Conservation (phyloP, 2,113 vertebrate genomes). For the Atrichornis clamosus region DNA sequence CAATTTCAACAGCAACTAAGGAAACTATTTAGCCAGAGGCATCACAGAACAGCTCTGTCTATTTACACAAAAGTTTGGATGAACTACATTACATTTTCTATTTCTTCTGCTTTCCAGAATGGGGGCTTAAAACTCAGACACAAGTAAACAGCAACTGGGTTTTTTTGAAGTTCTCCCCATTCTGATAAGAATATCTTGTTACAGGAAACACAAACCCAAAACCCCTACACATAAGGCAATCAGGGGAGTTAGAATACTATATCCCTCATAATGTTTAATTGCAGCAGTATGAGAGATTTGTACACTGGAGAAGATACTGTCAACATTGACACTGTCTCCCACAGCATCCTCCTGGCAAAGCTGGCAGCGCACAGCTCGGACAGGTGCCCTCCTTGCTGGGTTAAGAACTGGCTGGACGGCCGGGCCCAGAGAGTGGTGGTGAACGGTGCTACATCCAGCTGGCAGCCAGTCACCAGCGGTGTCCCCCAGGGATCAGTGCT, state of each 20-base stretch:
- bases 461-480: no score
- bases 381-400: no score
- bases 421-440: no score
- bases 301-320: background rate
- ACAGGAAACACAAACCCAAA: background rate
- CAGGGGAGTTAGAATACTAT: background rate
- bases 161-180: background rate
- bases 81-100: background rate
- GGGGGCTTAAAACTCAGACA: background rate
- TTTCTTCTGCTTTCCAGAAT: background rate
- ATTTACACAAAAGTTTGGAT: background rate
- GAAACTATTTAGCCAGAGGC: conserved; percentile 1
- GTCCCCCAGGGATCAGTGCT: no score
- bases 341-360: no score
- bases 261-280: background rate
- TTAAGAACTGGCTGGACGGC: no score
- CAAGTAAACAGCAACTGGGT: background rate
- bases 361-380: no score
- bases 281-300: background rate
- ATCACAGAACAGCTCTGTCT: background rate
- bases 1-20: conserved; percentile 1
- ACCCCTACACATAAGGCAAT: background rate
- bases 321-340: no score
- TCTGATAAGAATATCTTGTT: background rate
- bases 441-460: no score